Evolutionary conservation across 1,140 invertebrate species (phyloP), one percentile per base, ranked within the genome.

Genomic region (Listronotus oregonensis): DNA sequence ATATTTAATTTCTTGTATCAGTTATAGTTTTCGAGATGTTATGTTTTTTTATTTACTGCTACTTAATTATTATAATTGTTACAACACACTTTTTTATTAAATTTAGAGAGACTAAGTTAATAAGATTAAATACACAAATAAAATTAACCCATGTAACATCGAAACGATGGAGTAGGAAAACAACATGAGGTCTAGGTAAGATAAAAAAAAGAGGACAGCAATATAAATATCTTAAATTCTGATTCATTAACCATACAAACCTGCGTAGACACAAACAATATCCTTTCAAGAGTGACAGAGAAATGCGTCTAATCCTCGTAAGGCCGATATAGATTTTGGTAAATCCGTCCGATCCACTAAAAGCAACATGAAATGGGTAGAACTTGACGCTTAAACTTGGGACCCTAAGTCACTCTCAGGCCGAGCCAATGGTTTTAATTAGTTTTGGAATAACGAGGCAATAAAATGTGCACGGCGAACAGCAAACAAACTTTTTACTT

Each of bases 351-450:
- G 44, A 59, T 59, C 56, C 47, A 32, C 14, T 49, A 34, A 47
- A 46, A 59, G 56, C 42, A 12, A 59, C 56, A 47, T 59, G 56
- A 59, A 59, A 59, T 46, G 56, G 56, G 56, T 59, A 47, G 42
- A 59, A 47, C 44, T 59, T 49, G 42, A 47, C 56, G 44, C 56
- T 31, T 49, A 46, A 49, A 49, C 42, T 49, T 59, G 12, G 44
- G 44, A 21, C 42, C 56, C 43, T 11, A 46, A 59, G 56, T 59
- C 56, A 59, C 21, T 59, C 31, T 59, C 32, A 12, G 56, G 32
- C n/a, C 43, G 15, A 37, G 42, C 44, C 31, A 37, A 49, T 47
- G 56, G 27, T 9, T 59, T 59, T 59, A 59, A 59, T 59, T 59
- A 59, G 44, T 49, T 59, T 46, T 18, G 14, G 9, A 18, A 15